Evolutionary conservation across 1,140 invertebrate species (phyloP).

Genomic region (Mycetomoellerius zeteki): DNA sequence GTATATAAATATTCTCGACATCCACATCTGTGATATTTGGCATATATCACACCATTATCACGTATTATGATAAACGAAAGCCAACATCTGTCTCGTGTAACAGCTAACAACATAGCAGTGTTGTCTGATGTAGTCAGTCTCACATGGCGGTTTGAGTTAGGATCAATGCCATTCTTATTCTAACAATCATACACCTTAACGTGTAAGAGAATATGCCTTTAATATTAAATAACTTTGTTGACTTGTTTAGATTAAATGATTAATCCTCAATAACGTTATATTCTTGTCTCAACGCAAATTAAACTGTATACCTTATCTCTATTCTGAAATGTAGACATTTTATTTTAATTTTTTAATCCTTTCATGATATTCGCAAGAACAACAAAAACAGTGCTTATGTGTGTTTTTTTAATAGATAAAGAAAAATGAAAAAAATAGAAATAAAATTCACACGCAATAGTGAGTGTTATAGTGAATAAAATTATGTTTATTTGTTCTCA

Average conservation of each 20-base stretch:
- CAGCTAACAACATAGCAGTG: not conserved
- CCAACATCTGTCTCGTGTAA: not conserved
- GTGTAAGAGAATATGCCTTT: constrained; percentile 33
- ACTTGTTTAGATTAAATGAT: not conserved
- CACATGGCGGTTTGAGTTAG: not conserved
- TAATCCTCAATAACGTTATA: not conserved
- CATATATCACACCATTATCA: constrained; percentile 23
- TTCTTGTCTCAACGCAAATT: not conserved
- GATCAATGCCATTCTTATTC: not conserved
- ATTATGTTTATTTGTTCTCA: not conserved
- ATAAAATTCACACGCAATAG: not conserved
- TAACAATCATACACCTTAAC: not conserved
- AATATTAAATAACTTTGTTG: not conserved
- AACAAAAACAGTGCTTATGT: not conserved
- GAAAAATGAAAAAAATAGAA: not conserved
- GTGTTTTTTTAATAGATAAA: not conserved
- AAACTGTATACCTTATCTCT: not conserved
- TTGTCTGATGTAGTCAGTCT: not conserved
- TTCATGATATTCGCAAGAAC: not conserved
- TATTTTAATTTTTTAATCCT: not conserved
- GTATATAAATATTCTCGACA: constrained; percentile 4
- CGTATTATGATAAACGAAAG: constrained; percentile 13
- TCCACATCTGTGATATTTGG: constrained; percentile 19
- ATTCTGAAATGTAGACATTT: not conserved
- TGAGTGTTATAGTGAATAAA: not conserved